phyloP scores from a whole-genome alignment of 2,888 invertebrate genomes.

The Linyphia triangularis region DNA sequence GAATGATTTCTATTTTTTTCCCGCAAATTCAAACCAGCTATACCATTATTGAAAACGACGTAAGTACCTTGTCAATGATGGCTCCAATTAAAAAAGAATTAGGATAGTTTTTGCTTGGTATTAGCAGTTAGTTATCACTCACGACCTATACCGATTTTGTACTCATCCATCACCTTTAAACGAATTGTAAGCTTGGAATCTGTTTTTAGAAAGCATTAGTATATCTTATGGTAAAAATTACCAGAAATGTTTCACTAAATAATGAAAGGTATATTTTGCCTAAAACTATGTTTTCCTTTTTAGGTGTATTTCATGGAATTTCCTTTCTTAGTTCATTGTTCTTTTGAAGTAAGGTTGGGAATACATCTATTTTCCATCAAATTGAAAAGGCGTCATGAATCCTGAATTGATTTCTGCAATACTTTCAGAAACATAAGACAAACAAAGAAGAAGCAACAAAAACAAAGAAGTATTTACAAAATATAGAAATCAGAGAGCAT shows the following conservation, averaged over 20 bases:
- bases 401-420: too few relatives aligned
- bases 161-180: background rate
- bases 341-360: too few relatives aligned
- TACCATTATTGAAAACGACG: background rate
- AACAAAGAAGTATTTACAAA: too few relatives aligned
- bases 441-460: too few relatives aligned
- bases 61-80: background rate
- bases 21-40: background rate
- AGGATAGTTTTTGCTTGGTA: background rate
- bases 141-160: background rate
- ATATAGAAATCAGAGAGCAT: too few relatives aligned
- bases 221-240: background rate
- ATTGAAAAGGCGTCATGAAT: too few relatives aligned
- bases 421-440: too few relatives aligned
- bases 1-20: background rate
- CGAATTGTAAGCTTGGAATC: background rate
- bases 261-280: background rate
- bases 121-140: background rate
- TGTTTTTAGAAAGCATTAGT: background rate
- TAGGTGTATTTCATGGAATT: too few relatives aligned
- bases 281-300: too few relatives aligned
- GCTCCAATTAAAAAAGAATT: conserved; percentile 26
- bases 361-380: too few relatives aligned
- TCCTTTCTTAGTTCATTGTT: too few relatives aligned
- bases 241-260: background rate